Evolutionary conservation across 2,797 vertebrate genomes (phyloP).

Genomic region (Sparidentex hasta): DNA sequence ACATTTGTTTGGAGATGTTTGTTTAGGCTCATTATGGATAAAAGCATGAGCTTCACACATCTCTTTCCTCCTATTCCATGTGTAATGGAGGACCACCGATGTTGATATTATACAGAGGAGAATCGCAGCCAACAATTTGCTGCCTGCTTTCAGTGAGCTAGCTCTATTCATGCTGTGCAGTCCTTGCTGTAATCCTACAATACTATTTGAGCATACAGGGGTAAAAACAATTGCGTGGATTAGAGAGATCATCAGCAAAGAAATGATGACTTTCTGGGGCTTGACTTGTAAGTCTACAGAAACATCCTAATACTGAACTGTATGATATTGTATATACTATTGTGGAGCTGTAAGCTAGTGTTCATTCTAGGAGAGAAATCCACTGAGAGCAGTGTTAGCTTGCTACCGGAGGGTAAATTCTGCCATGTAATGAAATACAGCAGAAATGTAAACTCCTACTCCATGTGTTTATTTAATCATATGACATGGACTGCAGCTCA

Average conservation of each 20-base stretch:
- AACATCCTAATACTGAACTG: neutral
- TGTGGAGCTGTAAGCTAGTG: slow-evolving; percentile 1
- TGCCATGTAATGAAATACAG: slow-evolving; percentile 42
- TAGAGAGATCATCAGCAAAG: slow-evolving; percentile 23
- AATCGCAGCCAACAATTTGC: slow-evolving; percentile 43
- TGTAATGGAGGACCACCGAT: slow-evolving; percentile 27
- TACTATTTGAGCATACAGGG: slow-evolving; percentile 15
- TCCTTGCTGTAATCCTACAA: slow-evolving; percentile 24
- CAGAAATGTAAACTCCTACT: slow-evolving; percentile 48
- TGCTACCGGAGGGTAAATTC: slow-evolving; percentile 30
- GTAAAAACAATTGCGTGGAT: slow-evolving; percentile 36
- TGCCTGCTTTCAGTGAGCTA: slow-evolving; percentile 12
- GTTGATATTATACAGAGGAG: slow-evolving; percentile 31
- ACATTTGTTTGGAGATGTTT: slow-evolving; percentile 80
- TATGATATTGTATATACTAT: neutral
- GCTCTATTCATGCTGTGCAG: slow-evolving; percentile 22
- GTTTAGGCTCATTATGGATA: slow-evolving; percentile 72
- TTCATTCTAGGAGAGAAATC: neutral
- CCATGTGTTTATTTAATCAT: slow-evolving; percentile 64
- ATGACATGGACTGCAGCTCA: slow-evolving; percentile 37
- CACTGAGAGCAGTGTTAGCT: neutral
- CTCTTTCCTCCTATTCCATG: slow-evolving; percentile 40
- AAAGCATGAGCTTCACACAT: slow-evolving; percentile 56
- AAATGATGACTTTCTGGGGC: slow-evolving; percentile 15
- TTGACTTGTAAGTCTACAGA: slow-evolving; percentile 2